Base-by-base conservation (phyloP, 2,113 vertebrate genomes). In the Lonchura striata region DNA sequence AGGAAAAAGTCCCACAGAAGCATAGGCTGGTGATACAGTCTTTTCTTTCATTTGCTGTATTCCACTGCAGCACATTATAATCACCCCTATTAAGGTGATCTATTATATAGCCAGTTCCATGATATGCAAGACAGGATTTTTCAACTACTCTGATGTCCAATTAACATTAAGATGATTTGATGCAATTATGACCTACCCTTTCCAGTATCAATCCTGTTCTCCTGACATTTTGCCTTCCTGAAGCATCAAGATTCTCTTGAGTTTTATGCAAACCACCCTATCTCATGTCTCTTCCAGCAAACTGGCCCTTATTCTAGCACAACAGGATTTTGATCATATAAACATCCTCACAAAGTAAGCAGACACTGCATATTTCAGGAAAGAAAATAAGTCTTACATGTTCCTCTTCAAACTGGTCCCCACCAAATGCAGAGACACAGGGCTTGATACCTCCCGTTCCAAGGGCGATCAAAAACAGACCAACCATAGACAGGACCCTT, bases 401-500 rank as follows among this genome's bases (percentile, higher is more conserved):
- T 37, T 99, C 97, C 75, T 99, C 98, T 31, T 99, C 98, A 98
- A 99, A 99, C 95, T 99, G 99, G 96, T 99, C 99, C 89, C 99
- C 99, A 94, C 99, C 99, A 82, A 99, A 99, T 13, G 99, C 99
- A 65, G 99, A 97, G 75, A 99, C 99, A 13, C 99, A 99, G 41
- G 99, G 99, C 96, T 99, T 99, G 97, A 99, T 99, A 46, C 99
- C 99, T 89, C 99, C 99, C 0, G 99, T 99, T 76, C 99, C 99
- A 71, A 99, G 95, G 66, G 99, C 99, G 52, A 99, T 99, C 93
- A 99, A 98, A 82, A 98, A 97, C 93, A 99, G 97, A 28, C 99
- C 99, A 15, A 97, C 3, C 97, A 99, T 98, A 71, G 99, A 99
- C 74, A 98, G 92, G 98, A 97, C 92, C 96, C 98, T 96, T 98